Evolutionary conservation across 2,113 vertebrate species (phyloP).

Genomic region (Brienomyrus longianalis): DNA sequence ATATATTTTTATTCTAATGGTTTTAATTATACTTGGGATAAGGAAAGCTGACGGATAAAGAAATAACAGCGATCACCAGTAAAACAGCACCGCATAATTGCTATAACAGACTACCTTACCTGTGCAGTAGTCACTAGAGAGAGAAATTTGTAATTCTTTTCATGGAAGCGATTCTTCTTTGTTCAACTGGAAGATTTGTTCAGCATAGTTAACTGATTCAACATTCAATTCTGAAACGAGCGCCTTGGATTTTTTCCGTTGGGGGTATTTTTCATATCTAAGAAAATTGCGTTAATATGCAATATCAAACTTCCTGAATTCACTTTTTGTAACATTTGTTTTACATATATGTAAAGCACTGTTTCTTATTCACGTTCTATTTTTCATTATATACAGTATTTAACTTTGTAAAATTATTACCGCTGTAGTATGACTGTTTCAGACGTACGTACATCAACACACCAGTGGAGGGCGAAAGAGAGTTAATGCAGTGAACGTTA

Average conservation of each 20-base stretch:
- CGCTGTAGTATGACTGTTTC: not conserved
- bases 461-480: not conserved
- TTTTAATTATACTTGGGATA: not conserved
- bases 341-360: not conserved
- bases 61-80: not conserved
- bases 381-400: not conserved
- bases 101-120: not conserved
- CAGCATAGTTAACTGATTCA: not conserved
- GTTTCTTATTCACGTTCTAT: not conserved
- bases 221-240: not conserved
- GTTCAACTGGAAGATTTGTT: not conserved
- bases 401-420: not conserved
- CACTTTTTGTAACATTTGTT: not conserved
- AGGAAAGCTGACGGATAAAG: not conserved
- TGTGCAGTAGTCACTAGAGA: not conserved
- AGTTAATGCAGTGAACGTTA: not conserved
- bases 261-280: not conserved
- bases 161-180: not conserved
- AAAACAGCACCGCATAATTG: not conserved
- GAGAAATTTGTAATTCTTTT: not conserved
- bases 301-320: not conserved
- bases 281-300: not conserved
- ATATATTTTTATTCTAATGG: not conserved
- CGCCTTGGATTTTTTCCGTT: not conserved
- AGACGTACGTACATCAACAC: not conserved